phyloP scores from a whole-genome alignment of 2,113 vertebrate species.

The Mus musculus region GRCm39 chr3:152612501-152613000 shows the following conservation, averaged over 20 bases:
- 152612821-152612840: neutral
- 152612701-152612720: neutral
- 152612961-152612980: neutral
- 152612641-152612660: neutral
- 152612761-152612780: neutral
- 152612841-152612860: neutral
- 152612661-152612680: neutral
- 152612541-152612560: neutral
- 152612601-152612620: neutral
- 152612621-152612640: neutral
- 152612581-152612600: neutral
- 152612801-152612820: too few relatives aligned
- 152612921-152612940: neutral
- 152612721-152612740: neutral
- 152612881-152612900: neutral
- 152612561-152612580: conserved; percentile 2
- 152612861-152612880: neutral
- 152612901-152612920: neutral
- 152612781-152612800: neutral
- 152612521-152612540: too few relatives aligned
- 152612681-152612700: conserved; percentile 7
- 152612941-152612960: neutral
- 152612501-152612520: neutral
- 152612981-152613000: neutral
- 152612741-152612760: neutral